Evolutionary conservation across 2,888 invertebrate species (phyloP), one percentile per base, ranked within the genome.

Genomic region (Nomada flava): DNA sequence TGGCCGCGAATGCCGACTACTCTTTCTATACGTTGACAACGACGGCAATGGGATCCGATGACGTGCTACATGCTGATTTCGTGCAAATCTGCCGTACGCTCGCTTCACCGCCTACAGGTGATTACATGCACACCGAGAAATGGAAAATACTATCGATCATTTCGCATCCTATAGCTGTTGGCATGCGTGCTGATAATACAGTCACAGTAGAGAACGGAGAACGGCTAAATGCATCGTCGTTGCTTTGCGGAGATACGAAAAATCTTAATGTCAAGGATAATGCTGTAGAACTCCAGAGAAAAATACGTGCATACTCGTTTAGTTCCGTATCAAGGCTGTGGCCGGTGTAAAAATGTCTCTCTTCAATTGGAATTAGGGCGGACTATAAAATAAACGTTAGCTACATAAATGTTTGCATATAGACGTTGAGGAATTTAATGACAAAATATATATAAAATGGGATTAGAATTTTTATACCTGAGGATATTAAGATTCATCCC

Each of bases 211-310:
- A 29, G 65, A 62, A 50, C n/a, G 63, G 59, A 55, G 20, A 47
- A 10, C 50, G 23, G 52, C 52, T 63, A 63, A 59, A 80, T 57
- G n/a, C 42, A n/a, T n/a, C 11, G 15, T 23, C 47, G 57, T 52
- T 79, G 69, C 76, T 36, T 79, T 68, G 59, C 67, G 29, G 63
- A 63, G 55, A 63, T 68, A 52, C 44, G 76, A 76, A 68, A 36
- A 80, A 72, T 72, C 67, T 68, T 47, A 71, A 71, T 71, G 68
- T 80, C 78, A 73, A 78, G 78, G 68, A 64, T 72, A 53, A 42
- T 57, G 63, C 44, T 55, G 67, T 29, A 77, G 15, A 59, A 29
- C 15, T 57, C 52, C 36, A 20, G 50, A 47, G 44, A 78, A 73
- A 67, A 57, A 71, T 62, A 52, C 50, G n/a, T 26, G 36, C 47